Base-by-base conservation (phyloP, 2,113 vertebrate genomes). In the Gorsachius goisagi region DNA sequence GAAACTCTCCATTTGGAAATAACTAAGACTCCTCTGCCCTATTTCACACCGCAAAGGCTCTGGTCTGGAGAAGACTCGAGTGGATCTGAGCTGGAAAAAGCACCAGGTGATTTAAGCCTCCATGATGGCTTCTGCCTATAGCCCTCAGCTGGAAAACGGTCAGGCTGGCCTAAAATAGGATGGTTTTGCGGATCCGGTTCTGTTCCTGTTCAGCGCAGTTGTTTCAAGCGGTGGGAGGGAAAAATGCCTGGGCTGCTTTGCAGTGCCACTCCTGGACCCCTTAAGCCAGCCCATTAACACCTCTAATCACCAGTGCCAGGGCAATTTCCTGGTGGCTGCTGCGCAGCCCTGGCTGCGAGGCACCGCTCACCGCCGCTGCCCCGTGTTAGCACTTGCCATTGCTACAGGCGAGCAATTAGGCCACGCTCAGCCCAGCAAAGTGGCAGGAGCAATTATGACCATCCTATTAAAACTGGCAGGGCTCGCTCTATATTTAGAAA, bases 231-330 rank as follows among this genome's bases (percentile, higher is more conserved):
- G 47, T 4, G 1, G 47, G 83, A 88, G 21, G 24, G 32, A 7
- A 69, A 94, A 63, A 3, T 33, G 20, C 73, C 67, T 2, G 56
- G 56, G 52, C 49, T 77, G 78, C 68, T 49, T 49, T 14, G 71
- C 13, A 9, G 59, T 41, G 75, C 39, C 4, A 85, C 49, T 49
- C 35, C 58, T 22, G 83, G 86, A 91, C 85, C 87, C 90, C 93
- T 84, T 77, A 81, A 93, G n/a, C 87, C 91, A 72, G 9, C 23
- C 15, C 45, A 95, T 97, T 97, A 97, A 83, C 97, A 94, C 97
- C 96, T 96, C 93, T 77, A 85, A 94, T 93, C 84, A 56, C 84
- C 84, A 50, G 53, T 11, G 84, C 90, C 87, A 2, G 76, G 68
- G 20, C 78, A 86, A 96, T 93, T 97, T 97, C 97, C 97, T 19